Evolutionary conservation across 2,797 vertebrate genomes (phyloP), one percentile per base, ranked within the genome.

Genomic region (Urophycis tenuis): DNA sequence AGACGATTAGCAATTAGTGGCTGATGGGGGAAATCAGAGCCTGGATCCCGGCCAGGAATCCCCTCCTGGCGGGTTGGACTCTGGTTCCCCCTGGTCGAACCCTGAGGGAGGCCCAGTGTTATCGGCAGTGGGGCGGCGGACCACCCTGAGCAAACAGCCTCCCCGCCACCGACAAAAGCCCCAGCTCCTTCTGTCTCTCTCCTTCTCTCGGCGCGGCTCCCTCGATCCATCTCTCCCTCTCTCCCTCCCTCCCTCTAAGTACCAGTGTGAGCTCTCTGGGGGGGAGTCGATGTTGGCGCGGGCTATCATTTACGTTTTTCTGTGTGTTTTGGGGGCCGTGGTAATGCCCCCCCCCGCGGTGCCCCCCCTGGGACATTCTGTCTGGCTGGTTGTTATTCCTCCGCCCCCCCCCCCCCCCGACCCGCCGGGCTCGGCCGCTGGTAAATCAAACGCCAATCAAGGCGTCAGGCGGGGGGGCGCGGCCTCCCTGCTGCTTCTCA

Each of bases 401-500:
- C 71, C 33, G 19, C 34, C 36, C 0, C 1, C 77, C 78, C 75
- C 25, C 12, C 74, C 82, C 74, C 67, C 77, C 74, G 34, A 73
- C 71, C 69, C 76, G 35, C 35, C 4, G 49, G 49, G 49, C 49
- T 22, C 6, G 7, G 6, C 49, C 39, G 69, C n/a, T 73, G 72
- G 86, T 82, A 70, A 81, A 86, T 84, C 70, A 78, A 79, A 77
- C 64, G 19, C 64, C 70, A 82, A 83, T 83, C 72, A 82, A 87
- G 78, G 35, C 75, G 76, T 81, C 76, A 75, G 75, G 15, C 29
- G 19, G 39, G 1, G 5, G 70, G 5, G 69, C 39, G 73, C 7
- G 45, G 75, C 81, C 74, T 49, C 35, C 75, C 34, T 69, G 19
- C 33, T 70, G 22, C 8, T 25, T 73, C 67, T 78, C 60, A 33